Evolutionary conservation across 2,888 invertebrate species (phyloP).

Genomic region (Bimastos eiseni): DNA sequence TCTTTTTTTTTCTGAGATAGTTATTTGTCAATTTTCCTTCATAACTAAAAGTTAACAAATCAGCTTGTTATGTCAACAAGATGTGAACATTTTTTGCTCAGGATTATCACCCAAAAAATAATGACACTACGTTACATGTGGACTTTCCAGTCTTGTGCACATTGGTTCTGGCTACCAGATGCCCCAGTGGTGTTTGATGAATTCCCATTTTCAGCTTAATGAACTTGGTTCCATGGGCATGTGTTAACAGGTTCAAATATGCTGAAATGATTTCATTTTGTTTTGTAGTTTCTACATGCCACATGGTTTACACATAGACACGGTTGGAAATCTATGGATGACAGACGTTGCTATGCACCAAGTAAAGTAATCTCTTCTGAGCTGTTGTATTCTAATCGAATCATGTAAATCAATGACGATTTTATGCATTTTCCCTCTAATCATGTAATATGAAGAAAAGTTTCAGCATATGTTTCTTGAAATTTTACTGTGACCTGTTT

Average conservation of each 20-base stretch:
- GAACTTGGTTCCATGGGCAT: background rate
- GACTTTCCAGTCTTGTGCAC: too few relatives aligned
- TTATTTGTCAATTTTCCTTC: too few relatives aligned
- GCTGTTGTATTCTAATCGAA: background rate
- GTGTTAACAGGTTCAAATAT: background rate
- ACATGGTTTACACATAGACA: constrained; percentile 60
- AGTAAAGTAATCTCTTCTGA: constrained; percentile 44
- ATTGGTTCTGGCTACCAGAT: background rate
- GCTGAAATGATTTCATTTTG: constrained; percentile 20
- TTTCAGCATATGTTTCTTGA: background rate
- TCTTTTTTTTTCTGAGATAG: too few relatives aligned
- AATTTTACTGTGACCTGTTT: background rate
- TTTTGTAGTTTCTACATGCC: constrained; percentile 70
- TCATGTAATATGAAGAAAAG: background rate
- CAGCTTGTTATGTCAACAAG: too few relatives aligned
- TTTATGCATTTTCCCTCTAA: background rate
- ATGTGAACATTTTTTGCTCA: too few relatives aligned
- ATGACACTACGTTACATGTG: too few relatives aligned
- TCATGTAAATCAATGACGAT: background rate
- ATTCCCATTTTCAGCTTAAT: background rate
- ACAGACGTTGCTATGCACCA: constrained; percentile 63
- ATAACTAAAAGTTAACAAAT: too few relatives aligned
- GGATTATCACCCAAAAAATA: too few relatives aligned
- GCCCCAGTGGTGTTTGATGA: background rate
- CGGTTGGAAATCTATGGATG: constrained; percentile 57